These are phyloP conservation scores for Ciconia maguari DNA, from an alignment of 2,113 vertebrate species.

Conservation along the genomic window DNA sequence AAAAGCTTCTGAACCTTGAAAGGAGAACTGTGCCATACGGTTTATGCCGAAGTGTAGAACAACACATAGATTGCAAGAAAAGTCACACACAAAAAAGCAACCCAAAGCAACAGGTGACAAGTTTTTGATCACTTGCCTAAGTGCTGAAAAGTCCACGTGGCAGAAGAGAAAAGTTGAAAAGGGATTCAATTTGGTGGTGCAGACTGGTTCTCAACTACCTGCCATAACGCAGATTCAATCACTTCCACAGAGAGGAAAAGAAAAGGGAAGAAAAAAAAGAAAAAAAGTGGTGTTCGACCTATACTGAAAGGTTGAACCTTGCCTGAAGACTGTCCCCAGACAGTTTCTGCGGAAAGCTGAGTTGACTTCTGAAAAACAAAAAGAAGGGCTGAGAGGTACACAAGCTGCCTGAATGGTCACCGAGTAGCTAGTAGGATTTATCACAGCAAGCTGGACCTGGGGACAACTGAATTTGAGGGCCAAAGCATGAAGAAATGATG, in stretches of 20 bases:
- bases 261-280: too few relatives aligned
- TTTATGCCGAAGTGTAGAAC: neutral
- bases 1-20: neutral
- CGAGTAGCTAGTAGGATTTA: neutral
- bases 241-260: neutral
- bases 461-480: neutral
- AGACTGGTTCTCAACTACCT: neutral
- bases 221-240: neutral
- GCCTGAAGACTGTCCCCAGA: neutral
- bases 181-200: neutral
- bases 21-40: neutral
- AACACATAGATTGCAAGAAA: neutral
- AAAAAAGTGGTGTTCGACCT: neutral
- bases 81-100: neutral
- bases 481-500: neutral
- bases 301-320: neutral
- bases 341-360: neutral
- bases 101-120: neutral
- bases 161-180: neutral
- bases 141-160: rapidly evolving
- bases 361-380: neutral
- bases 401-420: neutral
- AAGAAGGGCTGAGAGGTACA: neutral
- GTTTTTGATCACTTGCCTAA: neutral
- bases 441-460: neutral